A percentile compares a stretch with the other conserved stretches of the same genome.
phyloP scores from a whole-genome alignment of 2,797 vertebrate species.

The Chlorospingus semifuscus region DNA sequence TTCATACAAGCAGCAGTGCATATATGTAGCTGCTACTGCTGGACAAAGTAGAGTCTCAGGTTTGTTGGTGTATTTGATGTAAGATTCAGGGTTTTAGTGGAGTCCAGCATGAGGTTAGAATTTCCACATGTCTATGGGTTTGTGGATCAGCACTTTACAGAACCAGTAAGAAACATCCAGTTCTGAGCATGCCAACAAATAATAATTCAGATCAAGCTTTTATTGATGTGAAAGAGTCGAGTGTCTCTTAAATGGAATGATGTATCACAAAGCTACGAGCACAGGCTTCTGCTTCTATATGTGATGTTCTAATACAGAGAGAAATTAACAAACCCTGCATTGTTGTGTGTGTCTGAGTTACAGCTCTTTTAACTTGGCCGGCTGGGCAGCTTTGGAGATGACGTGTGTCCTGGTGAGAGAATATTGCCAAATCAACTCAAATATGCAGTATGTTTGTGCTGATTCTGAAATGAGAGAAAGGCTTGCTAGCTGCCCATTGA shows the following conservation, averaged over 20 bases:
- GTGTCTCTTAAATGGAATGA: background rate
- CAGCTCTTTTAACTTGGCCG: background rate
- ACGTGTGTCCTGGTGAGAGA: background rate
- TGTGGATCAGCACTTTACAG: background rate
- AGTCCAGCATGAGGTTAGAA: background rate
- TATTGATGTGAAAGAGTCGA: background rate
- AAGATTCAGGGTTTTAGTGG: background rate
- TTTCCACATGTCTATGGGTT: background rate
- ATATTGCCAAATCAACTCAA: background rate
- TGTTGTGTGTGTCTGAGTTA: background rate
- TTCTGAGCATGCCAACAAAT: background rate
- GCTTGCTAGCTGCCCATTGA: background rate
- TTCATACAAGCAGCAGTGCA: background rate
- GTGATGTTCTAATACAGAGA: background rate
- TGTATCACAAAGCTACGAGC: background rate
- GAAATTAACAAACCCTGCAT: background rate
- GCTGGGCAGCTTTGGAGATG: background rate
- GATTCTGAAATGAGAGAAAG: background rate
- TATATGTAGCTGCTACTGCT: background rate
- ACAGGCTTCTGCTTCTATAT: background rate
- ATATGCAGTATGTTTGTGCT: background rate
- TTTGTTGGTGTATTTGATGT: background rate
- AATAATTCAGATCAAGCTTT: background rate
- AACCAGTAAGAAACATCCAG: background rate
- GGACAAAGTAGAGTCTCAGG: background rate